These are phyloP conservation scores for Athene noctua DNA, from an alignment of 2,113 vertebrate genomes.

Conservation along the genomic window DNA sequence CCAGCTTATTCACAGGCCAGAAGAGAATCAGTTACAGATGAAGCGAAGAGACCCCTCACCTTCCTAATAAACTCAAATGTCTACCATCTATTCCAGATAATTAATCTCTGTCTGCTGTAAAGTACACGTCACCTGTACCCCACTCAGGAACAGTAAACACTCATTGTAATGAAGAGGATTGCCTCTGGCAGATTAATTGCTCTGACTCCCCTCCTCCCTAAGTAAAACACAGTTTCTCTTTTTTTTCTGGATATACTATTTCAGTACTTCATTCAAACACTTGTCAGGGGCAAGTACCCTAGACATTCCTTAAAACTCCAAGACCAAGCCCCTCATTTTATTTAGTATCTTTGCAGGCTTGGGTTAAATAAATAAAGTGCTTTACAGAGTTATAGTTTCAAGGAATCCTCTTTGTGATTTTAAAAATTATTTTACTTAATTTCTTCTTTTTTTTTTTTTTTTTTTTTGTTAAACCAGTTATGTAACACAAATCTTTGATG, in stretches of 20 bases:
- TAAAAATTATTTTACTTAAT: background rate
- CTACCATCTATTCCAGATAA: background rate
- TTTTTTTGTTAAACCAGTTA: background rate
- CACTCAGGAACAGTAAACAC: conserved; percentile 17
- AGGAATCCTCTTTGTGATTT: background rate
- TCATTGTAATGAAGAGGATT: conserved; percentile 12
- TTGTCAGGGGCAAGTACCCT: background rate
- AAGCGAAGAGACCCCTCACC: background rate
- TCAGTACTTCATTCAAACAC: conserved; percentile 1
- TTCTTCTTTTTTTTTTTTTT: background rate
- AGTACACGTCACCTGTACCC: background rate
- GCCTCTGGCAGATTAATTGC: conserved; percentile 12
- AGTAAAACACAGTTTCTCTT: background rate
- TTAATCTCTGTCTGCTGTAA: background rate
- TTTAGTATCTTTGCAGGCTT: background rate
- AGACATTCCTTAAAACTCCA: background rate
- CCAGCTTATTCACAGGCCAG: background rate
- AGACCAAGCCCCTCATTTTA: background rate
- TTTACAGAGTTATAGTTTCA: background rate
- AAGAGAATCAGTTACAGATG: background rate
- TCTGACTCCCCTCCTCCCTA: background rate
- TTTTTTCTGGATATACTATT: background rate
- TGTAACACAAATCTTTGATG: background rate
- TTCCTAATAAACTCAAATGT: background rate
- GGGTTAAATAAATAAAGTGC: background rate